Evolutionary conservation across 2,888 invertebrate genomes (phyloP).

Genomic region (Calephelis perditalis): DNA sequence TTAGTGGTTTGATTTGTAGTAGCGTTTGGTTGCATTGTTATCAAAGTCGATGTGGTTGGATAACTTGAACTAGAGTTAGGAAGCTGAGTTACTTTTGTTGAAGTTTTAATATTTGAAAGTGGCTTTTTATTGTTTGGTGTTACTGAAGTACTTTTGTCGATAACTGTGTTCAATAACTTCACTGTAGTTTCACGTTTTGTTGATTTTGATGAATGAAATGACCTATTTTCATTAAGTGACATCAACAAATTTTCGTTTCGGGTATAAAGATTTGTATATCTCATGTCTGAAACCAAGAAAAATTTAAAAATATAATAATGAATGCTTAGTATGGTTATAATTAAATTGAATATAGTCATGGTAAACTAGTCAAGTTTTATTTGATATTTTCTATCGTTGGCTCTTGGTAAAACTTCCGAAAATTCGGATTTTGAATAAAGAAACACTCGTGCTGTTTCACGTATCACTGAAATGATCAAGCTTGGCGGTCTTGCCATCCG

Average conservation of each 20-base stretch:
- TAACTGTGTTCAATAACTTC: conserved; percentile 37
- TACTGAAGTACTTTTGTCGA: conserved; percentile 39
- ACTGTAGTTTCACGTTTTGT: conserved; percentile 46
- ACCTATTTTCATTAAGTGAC: conserved; percentile 45
- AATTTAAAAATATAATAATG: no score
- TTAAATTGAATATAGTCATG: no score
- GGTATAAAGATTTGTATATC: conserved; percentile 18
- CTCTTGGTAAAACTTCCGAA: no score
- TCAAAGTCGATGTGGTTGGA: conserved; percentile 29
- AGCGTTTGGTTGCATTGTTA: conserved; percentile 23
- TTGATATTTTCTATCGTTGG: no score
- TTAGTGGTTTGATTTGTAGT: conserved; percentile 27
- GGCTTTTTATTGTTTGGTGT: conserved; percentile 40
- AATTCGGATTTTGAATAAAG: no score
- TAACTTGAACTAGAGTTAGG: conserved; percentile 33
- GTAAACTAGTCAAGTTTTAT: no score
- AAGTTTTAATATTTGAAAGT: conserved; percentile 51
- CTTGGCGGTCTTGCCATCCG: no score
- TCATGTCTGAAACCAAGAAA: conserved; percentile 28
- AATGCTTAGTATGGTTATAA: no score
- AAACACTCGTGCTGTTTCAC: no score
- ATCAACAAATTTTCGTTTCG: conserved; percentile 37
- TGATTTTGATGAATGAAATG: conserved; percentile 43
- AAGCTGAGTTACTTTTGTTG: conserved; percentile 53
- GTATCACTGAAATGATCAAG: no score